Base-by-base conservation (phyloP, 2,797 vertebrate species). In the Diceros bicornis region DNA sequence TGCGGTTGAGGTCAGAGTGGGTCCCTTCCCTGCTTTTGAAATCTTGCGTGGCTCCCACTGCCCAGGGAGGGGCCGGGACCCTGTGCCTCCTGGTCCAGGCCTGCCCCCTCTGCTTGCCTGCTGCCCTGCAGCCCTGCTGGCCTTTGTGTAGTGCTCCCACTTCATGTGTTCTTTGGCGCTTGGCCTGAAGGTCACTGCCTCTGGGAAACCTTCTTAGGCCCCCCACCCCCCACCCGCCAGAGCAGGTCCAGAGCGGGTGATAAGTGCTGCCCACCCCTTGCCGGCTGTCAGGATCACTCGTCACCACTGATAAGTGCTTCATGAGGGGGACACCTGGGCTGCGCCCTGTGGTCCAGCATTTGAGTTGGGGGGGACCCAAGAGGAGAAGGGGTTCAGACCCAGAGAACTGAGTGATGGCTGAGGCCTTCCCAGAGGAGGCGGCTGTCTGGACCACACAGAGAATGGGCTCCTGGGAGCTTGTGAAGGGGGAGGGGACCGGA, bases 401-500 rank as follows among this genome's bases (percentile, higher is more conserved):
- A 16, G 57, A 37, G 32, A 16, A 34, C 47, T 6, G 37, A 32
- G 47, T 17, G 16, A 21, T 20, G 21, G 61, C 57, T 14, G 20
- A 16, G 72, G 55, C 25, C 69, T 88, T 62, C 61, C 9, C 12
- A 5, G n/a, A 55, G 64, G 21, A 32, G 47, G 7, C 1, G 2
- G 23, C 72, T 32, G 4, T 6, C 82, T 57, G 47, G 77, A 55
- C 37, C 32, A 7, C 66, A 37, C 59, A 1, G n/a, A 34, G 21
- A 23, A 17, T 64, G 34, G 41, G 62, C 34, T 77, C 32, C 59
- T 83, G 37, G 64, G 55, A 82, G 66, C n/a, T 41, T 41, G 34
- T 4, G 2, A 29, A 61, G 9, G 2, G 47, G 92, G 89, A 74
- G 91, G 86, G 84, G 87, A 55, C 50, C 1, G 72, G 98, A 93